phyloP scores from a whole-genome alignment of 2,113 vertebrate species.

The Telmatochromis bifrenatus region DNA sequence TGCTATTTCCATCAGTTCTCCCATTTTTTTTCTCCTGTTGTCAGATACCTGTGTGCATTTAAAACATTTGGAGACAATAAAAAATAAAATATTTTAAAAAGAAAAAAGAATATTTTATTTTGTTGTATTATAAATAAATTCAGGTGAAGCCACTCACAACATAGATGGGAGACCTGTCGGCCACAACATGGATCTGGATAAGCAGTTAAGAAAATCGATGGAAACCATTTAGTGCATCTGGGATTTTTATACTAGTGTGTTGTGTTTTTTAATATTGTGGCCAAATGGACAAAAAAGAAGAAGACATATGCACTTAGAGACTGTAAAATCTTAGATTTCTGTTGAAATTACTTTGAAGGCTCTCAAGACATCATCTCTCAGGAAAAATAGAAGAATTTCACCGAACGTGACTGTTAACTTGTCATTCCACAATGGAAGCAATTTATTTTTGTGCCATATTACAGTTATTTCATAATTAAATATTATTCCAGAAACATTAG shows the following conservation, averaged over 20 bases:
- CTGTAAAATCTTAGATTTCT: not conserved
- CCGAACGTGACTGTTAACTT: not conserved
- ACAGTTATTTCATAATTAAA: not conserved
- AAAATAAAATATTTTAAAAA: not conserved
- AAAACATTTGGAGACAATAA: not conserved
- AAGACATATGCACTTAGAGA: not conserved
- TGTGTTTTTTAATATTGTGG: not conserved
- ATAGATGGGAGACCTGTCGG: not conserved
- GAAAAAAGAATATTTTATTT: not conserved
- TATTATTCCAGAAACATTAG: not conserved
- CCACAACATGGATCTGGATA: not conserved
- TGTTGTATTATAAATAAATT: not conserved
- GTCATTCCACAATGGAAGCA: not conserved
- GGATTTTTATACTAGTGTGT: not conserved
- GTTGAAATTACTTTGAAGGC: not conserved
- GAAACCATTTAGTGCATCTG: not conserved
- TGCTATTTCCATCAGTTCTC: not conserved
- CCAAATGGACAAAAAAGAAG: not conserved
- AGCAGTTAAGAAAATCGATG: not conserved
- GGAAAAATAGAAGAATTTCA: not conserved
- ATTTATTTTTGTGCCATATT: not conserved
- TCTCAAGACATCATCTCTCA: not conserved
- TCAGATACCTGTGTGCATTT: not conserved
- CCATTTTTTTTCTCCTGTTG: not conserved
- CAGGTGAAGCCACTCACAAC: not conserved